phyloP scores from a whole-genome alignment of 1,140 invertebrate genomes.

The Drosophila mauritiana region DNA sequence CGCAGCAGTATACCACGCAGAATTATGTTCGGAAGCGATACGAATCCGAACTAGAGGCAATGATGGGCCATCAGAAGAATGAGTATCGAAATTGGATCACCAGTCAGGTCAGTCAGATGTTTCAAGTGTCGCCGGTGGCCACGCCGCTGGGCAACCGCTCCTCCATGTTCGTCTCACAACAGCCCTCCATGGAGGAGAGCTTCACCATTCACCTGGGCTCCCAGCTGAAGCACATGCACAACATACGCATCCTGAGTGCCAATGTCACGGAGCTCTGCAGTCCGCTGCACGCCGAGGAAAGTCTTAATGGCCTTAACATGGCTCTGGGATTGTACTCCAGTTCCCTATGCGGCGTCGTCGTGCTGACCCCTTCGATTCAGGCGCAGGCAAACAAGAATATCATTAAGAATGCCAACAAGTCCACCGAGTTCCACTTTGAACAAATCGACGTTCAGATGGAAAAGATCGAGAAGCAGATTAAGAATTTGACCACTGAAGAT shows the following conservation, averaged over 20 bases:
- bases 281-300: constrained; percentile 86
- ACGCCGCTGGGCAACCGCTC: constrained; percentile 83
- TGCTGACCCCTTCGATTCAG: constrained; percentile 90
- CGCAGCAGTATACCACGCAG: constrained; percentile 88
- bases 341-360: constrained; percentile 94
- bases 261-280: constrained; percentile 95
- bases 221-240: constrained; percentile 99
- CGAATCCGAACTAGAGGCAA: constrained; percentile 90
- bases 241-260: constrained; percentile 95
- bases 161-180: constrained; percentile 82
- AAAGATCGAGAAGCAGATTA: constrained; percentile 87
- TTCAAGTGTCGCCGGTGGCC: constrained; percentile 71
- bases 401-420: constrained; percentile 81
- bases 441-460: constrained; percentile 92
- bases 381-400: constrained; percentile 77
- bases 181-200: constrained; percentile 92
- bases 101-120: constrained; percentile 77
- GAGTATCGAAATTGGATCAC: constrained; percentile 93
- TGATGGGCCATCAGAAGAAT: constrained; percentile 91
- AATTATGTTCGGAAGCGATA: constrained; percentile 91
- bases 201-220: constrained; percentile 98
- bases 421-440: constrained; percentile 84
- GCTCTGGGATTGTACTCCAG: constrained; percentile 97
- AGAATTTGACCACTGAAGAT: constrained; percentile 74
- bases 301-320: constrained; percentile 90